Conservation (phyloP, 2,888 invertebrate genomes). For the Cephus runcator region DNA sequence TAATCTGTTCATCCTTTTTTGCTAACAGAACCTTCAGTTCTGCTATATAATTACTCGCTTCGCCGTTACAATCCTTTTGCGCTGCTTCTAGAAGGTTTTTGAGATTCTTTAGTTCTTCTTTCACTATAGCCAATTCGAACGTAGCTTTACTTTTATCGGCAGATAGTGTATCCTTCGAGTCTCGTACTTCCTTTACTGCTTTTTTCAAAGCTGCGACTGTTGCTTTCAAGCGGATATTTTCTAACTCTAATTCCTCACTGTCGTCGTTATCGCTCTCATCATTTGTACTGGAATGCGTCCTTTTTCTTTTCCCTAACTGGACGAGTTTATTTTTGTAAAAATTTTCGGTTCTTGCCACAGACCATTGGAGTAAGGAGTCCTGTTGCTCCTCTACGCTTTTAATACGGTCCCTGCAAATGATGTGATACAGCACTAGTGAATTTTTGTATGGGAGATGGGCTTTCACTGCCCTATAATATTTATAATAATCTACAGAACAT, state of each 20-base stretch:
- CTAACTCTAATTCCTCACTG: slow-evolving; percentile 38
- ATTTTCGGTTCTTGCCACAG: slow-evolving; percentile 46
- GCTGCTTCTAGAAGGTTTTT: slow-evolving; percentile 43
- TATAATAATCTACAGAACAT: no score
- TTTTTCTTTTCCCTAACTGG: slow-evolving; percentile 26
- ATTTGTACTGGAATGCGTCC: slow-evolving; percentile 25
- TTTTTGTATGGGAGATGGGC: no score
- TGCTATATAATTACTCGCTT: slow-evolving; percentile 34
- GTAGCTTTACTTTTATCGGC: slow-evolving; percentile 45
- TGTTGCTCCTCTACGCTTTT: slow-evolving; percentile 51
- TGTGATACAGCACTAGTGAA: background rate
- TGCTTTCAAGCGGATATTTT: slow-evolving; percentile 40
- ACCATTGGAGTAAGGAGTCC: slow-evolving; percentile 50
- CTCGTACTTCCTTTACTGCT: slow-evolving; percentile 38
- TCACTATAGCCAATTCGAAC: slow-evolving; percentile 45
- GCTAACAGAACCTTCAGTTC: slow-evolving; percentile 44
- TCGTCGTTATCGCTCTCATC: slow-evolving; percentile 20
- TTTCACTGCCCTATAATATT: no score
- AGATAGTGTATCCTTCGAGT: slow-evolving; percentile 35
- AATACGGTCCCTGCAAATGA: slow-evolving; percentile 42
- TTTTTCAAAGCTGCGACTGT: slow-evolving; percentile 44
- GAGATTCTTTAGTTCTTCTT: slow-evolving; percentile 44
- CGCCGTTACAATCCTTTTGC: slow-evolving; percentile 34
- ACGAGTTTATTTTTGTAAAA: slow-evolving; percentile 49
- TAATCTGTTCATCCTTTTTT: slow-evolving; percentile 45